A percentile compares a stretch with the other conserved stretches of the same genome.
phyloP scores from a whole-genome alignment of 2,888 invertebrate genomes.

The Congeria kusceri region DNA sequence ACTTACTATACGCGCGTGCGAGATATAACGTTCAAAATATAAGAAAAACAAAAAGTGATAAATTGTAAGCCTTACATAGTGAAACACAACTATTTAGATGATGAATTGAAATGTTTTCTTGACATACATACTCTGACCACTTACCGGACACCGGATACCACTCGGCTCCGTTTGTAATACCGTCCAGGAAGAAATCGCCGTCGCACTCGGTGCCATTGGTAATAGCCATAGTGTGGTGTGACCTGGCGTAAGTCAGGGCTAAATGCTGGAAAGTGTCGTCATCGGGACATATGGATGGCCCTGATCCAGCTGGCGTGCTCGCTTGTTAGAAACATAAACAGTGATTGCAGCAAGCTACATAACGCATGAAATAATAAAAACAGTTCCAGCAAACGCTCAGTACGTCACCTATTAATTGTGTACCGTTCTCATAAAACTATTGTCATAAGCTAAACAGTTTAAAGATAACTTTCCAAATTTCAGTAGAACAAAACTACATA shows the following conservation, averaged over 20 bases:
- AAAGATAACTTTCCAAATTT: neutral
- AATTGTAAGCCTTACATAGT: too few relatives aligned
- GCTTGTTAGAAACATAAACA: neutral
- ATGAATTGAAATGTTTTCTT: too few relatives aligned
- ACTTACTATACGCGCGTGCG: too few relatives aligned
- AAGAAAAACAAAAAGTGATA: too few relatives aligned
- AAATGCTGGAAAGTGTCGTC: slow-evolving; percentile 92
- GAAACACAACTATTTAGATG: too few relatives aligned
- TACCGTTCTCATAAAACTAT: neutral
- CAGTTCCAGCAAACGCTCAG: neutral
- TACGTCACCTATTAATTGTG: neutral
- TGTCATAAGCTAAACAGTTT: neutral
- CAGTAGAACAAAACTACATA: neutral
- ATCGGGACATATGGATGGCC: slow-evolving; percentile 88
- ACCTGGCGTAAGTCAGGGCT: slow-evolving; percentile 91
- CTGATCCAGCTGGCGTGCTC: neutral
- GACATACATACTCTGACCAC: too few relatives aligned
- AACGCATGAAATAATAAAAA: neutral
- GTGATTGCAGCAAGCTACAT: too few relatives aligned
- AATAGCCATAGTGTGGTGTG: slow-evolving; percentile 90
- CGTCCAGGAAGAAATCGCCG: slow-evolving; percentile 90
- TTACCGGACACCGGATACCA: slow-evolving; percentile 92
- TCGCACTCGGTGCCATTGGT: slow-evolving; percentile 16
- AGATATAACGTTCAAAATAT: too few relatives aligned
- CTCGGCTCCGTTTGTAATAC: slow-evolving; percentile 95